These are phyloP conservation scores for Syngnathus floridae DNA, from an alignment of 2,113 vertebrate species.

Conservation along the genomic window DNA sequence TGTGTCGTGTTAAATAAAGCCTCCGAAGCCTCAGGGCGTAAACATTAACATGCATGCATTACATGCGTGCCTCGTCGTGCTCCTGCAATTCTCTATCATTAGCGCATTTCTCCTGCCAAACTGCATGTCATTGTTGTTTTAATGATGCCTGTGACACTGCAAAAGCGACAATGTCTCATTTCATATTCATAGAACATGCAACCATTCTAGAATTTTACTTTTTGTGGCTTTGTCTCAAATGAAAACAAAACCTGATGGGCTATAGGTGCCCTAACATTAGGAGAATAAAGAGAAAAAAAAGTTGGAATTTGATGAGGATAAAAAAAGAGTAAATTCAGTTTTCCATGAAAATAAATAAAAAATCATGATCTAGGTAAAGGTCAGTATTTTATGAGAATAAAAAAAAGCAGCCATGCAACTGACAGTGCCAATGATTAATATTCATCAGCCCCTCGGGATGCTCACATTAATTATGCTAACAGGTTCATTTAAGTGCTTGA, in stretches of 20 bases:
- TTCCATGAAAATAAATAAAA: too few relatives aligned
- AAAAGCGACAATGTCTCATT: conserved; percentile 21
- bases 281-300: too few relatives aligned
- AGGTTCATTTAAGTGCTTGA: conserved; percentile 66
- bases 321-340: too few relatives aligned
- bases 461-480: conserved; percentile 69
- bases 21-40: conserved; percentile 13
- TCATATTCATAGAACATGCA: conserved; percentile 13
- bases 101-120: conserved; percentile 36
- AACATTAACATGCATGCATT: conserved; percentile 41
- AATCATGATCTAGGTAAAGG: too few relatives aligned
- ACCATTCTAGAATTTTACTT: not conserved
- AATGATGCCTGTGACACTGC: conserved; percentile 25
- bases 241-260: not conserved
- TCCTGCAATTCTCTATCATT: conserved; percentile 25
- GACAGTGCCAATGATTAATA: conserved; percentile 59
- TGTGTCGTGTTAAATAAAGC: conserved; percentile 32
- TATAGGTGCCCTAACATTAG: too few relatives aligned
- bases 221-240: not conserved
- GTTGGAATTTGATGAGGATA: too few relatives aligned
- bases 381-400: not conserved
- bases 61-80: conserved; percentile 20
- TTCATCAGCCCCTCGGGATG: conserved; percentile 64
- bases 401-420: conserved; percentile 41
- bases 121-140: conserved; percentile 22